Base-by-base conservation (phyloP, 1,140 invertebrate species). In the Anadara kagoshimensis region DNA sequence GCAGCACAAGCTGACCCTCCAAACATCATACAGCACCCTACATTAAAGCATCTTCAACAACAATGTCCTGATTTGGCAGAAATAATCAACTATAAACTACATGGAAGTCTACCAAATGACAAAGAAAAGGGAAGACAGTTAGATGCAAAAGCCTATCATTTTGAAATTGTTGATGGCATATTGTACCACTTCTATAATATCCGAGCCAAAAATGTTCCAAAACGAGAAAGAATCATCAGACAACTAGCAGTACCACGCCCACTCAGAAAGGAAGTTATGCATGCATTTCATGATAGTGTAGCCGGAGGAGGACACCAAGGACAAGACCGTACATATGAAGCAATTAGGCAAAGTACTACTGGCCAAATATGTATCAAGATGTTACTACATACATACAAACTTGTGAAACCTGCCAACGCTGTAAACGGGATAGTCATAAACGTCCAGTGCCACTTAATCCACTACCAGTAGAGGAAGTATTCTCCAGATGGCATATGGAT, bases 151-250 rank as follows among this genome's bases (percentile, higher is more conserved):
- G 10, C 67, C 24, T 29, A 70, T 5, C 65, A 73, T 26, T 79
- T 76, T 62, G 29, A 73, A 16, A 41, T 79, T 18, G 8, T 12
- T 41, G 51, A 78, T 62, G 68, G 59, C 7, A 22, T 77, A 1
- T 53, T 78, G 4, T 78, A 76, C 44, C 73, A 76, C 54, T 51
- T 76, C 0, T 69, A 62, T 62, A 69, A 74, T 11, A 51, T 51
- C 11, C 68, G 56, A 26, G 11, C n/a, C 12, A 76, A 43, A 56
- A 47, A 58, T 44, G 2, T 47, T 5, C 14, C n/a, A 67, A 47
- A 47, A 47, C n/a, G n/a, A n/a, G n/a, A n/a, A n/a, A n/a, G n/a
- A n/a, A 47, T 47, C 16, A 16, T 16, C 8, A 47, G 16, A 16
- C 45, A 47, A 47, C 45, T 47, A 47, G n/a, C n/a, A n/a, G n/a